Evolutionary conservation across 2,888 invertebrate species (phyloP), one percentile per base, ranked within the genome.

Genomic region (Andricus quercusramuli): DNA sequence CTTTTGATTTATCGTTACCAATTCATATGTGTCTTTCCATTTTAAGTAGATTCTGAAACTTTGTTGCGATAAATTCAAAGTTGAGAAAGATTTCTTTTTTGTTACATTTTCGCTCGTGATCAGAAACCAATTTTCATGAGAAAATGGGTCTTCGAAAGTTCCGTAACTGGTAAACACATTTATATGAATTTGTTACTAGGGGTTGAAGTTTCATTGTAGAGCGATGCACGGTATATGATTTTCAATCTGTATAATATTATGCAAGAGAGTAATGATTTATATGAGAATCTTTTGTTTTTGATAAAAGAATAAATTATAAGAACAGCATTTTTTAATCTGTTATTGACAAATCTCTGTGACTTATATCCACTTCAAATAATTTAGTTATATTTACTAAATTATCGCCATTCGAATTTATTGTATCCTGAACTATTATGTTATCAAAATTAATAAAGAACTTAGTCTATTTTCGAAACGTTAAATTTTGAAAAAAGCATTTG

Each of bases 101-200:
- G 25, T 25, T 70, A 70, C 47, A 51, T 70, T 70, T 47, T 47
- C 68, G 8, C 25, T 25, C 44, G 25, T 20, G 68, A 70, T 70
- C 47, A 47, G 68, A 70, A 51, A 70, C 3, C 20, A 70, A 70
- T 70, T 51, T 70, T 47, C 68, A 70, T 47, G 25, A 47, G 68
- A 70, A 70, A 47, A 56, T 51, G 47, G 70, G 70, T 80, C 82
- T 83, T 82, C 59, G 77, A 79, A 79, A 77, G 79, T 79, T 79
- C 67, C 59, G 62, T 78, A 80, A 80, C 79, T 82, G 85, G 85
- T 88, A 87, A 87, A 89, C 90, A 90, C 88, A 89, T 89, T 87
- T 83, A 86, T 86, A 85, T 82, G 82, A 82, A 41, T 22, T 70
- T 70, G 47, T 47, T 47, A 8, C 11, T 47, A 70, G 25, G 20